Percentiles rank a stretch among this genome's conserved stretches.
Conservation (phyloP, 2,113 vertebrate species). For the Mormyrus lacerda region DNA sequence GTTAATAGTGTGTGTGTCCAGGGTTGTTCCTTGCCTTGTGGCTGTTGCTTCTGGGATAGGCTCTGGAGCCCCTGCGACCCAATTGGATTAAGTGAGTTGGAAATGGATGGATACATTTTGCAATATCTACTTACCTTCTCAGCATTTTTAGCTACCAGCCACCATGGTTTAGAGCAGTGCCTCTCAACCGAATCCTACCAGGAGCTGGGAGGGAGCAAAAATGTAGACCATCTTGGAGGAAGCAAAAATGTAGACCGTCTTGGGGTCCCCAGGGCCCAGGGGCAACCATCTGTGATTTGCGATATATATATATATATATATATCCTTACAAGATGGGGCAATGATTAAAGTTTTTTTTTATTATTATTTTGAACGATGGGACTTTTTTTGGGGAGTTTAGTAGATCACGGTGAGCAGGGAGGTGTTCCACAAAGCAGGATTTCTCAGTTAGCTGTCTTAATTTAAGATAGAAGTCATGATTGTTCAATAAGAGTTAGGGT, state of each 20-base stretch:
- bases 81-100: no score
- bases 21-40: no score
- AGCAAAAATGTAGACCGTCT: not conserved
- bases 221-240: not conserved
- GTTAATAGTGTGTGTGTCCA: no score
- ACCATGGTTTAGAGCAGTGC: not conserved
- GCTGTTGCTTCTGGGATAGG: no score
- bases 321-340: not conserved
- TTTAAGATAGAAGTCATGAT: not conserved
- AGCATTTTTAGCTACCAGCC: not conserved
- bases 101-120: no score
- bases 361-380: not conserved
- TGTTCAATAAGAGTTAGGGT: not conserved
- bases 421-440: not conserved
- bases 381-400: not conserved
- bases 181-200: not conserved
- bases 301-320: no score
- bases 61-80: no score
- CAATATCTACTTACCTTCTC: not conserved
- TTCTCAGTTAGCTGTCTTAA: not conserved
- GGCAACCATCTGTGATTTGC: no score
- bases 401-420: not conserved
- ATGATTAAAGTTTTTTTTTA: not conserved
- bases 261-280: not conserved
- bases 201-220: not conserved